A percentile compares a stretch with the other conserved stretches of the same genome.
These are phyloP conservation scores for Frankliniella intonsa DNA, from an alignment of 2,888 invertebrate species.

Conservation along the genomic window DNA sequence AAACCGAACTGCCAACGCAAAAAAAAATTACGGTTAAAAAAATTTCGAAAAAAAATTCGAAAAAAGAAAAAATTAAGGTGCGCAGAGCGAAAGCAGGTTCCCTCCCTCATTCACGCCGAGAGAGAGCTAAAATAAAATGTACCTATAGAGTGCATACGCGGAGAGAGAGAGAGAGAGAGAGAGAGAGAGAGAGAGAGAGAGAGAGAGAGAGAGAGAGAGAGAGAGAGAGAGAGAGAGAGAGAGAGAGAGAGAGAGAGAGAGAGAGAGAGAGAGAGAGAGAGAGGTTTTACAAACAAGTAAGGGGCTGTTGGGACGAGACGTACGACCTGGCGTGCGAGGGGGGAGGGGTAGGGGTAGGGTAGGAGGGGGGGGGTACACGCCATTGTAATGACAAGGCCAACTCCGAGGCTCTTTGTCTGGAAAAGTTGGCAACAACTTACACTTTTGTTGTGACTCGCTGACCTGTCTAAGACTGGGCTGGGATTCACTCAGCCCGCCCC, in stretches of 20 bases:
- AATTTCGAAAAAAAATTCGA: neutral
- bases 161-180: neutral
- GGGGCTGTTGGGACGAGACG: neutral
- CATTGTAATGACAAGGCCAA: slow-evolving; percentile 26
- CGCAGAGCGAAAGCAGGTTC: neutral
- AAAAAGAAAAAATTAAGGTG: neutral
- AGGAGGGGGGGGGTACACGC: neutral
- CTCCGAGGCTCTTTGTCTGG: slow-evolving; percentile 5
- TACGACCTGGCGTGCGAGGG: neutral
- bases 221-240: slow-evolving; percentile 1
- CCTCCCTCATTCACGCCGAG: neutral
- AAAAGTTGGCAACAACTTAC: slow-evolving; percentile 26
- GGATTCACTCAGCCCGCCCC: neutral
- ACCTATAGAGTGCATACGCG: neutral
- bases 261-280: neutral
- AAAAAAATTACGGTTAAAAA: neutral
- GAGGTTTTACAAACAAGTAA: neutral
- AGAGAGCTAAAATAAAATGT: neutral
- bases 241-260: slow-evolving; percentile 1
- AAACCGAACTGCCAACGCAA: no score
- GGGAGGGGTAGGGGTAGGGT: neutral
- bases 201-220: neutral
- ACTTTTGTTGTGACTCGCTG: slow-evolving; percentile 26
- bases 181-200: neutral
- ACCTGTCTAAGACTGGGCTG: slow-evolving; percentile 15